Evolutionary conservation across 2,113 vertebrate genomes (phyloP), one percentile per base, ranked within the genome.

Genomic region (Pholis gunnellus): DNA sequence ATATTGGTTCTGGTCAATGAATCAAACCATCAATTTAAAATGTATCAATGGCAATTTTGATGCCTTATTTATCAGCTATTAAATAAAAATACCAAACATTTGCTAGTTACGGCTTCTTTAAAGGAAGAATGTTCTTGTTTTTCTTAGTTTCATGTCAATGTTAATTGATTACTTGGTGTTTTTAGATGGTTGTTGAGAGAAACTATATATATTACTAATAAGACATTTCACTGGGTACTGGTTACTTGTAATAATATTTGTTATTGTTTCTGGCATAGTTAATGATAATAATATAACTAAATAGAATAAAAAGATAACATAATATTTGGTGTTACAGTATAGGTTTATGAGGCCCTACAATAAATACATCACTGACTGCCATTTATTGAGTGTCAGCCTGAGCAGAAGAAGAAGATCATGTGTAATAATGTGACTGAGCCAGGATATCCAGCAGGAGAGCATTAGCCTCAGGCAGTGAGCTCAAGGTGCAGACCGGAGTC

Each of bases 391-490:
- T 50, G 1, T 50, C 46, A 40, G 66, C 72, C 25, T 44, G 6
- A 36, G 31, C 67, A 22, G 70, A 29, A 70, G 29, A 72, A 81
- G 64, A 69, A 5, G 44, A 15, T 42, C n/a, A 60, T 64, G 34
- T 75, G 46, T n/a, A 44, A 80, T 77, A 34, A 64, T 42, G 70
- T 59, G 76, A 82, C 38, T 64, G 20, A 69, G 78, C 38, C 82
- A 81, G 63, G 66, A 63, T 79, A 80, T 91, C 84, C 86, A 90
- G 80, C 77, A 89, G 83, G 82, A 87, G 81, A 70, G 61, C 85
- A 74, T 89, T 88, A 92, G 70, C 74, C 52, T 42, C 29, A 85
- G 71, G 76, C 84, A 56, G 72, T 46, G 71, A 80, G 74, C 74
- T 79, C 73, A 84, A 76, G 80, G 71, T 78, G 75, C 84, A 75